A percentile compares a stretch with the other conserved stretches of the same genome.
Conservation (phyloP, 2,113 vertebrate genomes). For the Paraplagusia blochii region DNA sequence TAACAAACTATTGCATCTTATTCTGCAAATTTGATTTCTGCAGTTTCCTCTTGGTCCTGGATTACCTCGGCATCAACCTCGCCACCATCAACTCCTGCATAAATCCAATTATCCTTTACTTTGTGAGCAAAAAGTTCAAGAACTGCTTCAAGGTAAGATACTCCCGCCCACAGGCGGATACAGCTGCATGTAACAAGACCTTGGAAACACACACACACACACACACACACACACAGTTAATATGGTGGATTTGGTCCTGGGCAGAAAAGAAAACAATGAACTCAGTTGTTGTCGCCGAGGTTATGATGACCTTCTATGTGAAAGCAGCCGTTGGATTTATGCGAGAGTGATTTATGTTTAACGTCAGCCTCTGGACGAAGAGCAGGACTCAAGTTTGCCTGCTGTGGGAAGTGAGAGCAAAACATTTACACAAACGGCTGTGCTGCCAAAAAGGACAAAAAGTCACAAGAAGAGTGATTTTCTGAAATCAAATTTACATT, state of each 20-base stretch:
- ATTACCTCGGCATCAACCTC: slow-evolving; percentile 90
- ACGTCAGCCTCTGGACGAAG: slow-evolving; percentile 48
- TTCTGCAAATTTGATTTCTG: slow-evolving; percentile 45
- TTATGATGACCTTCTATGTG: slow-evolving; percentile 40
- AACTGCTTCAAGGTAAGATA: slow-evolving; percentile 95
- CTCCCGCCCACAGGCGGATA: not conserved
- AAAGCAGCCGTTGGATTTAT: slow-evolving; percentile 60
- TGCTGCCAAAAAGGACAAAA: no score
- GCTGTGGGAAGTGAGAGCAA: not conserved
- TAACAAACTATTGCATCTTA: not conserved
- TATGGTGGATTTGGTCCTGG: slow-evolving; percentile 10
- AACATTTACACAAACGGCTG: not conserved
- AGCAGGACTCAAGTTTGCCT: slow-evolving; percentile 38
- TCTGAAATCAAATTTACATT: no score
- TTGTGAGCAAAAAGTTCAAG: slow-evolving; percentile 99
- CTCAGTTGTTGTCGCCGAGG: slow-evolving; percentile 30
- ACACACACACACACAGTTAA: slow-evolving; percentile 2
- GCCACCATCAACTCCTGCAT: slow-evolving; percentile 97
- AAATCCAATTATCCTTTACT: slow-evolving; percentile 97
- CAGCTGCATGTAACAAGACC: not conserved
- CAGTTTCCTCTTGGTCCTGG: slow-evolving; percentile 90
- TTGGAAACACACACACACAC: slow-evolving; percentile 2
- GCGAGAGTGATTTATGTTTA: slow-evolving; percentile 1
- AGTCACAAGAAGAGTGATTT: no score
- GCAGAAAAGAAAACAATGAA: slow-evolving; percentile 39